Base-by-base conservation (phyloP, 2,797 vertebrate genomes). In the Xiphophorus birchmanni region DNA sequence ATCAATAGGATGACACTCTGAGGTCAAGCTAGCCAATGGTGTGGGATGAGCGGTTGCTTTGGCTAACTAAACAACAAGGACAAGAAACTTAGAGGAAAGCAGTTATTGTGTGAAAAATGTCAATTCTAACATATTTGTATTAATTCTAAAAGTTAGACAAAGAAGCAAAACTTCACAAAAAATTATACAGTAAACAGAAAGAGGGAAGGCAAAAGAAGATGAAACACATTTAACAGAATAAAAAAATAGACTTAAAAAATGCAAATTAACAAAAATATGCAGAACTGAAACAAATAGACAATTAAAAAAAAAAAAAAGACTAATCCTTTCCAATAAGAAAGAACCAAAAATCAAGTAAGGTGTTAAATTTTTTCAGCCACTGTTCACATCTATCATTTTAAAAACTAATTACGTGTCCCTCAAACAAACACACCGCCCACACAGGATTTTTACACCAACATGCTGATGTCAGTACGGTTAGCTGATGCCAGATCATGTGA, bases 391-490 rank as follows among this genome's bases (percentile, higher is more conserved):
- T 67, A 56, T 26, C 50, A 56, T 58, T 79, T 60, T 56, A 21
- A 73, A 58, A 17, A 52, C 44, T 5, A 17, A 67, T 29, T n/a
- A 52, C 48, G 29, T 48, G 37, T 77, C 63, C 47, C 13, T 54
- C 47, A 21, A 71, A 78, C 50, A 52, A 58, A 63, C 75, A 63
- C 42, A 32, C 37, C 58, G 26, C 78, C 54, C 73, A 75, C 47
- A 47, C 44, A 48, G 52, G 56, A 77, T 65, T 78, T 65, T 73
- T n/a, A 72, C 52, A 47, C 32, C 63, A 65, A 40, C 79, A 40
- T 63, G 77, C 77, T 35, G 44, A 76, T 11, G 50, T 44, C 40
- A 0, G 63, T 73, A 44, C 6, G 5, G 56, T 11, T 12, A 23
- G 15, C 63, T 40, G 11, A 21, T 26, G 23, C 56, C 74, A 21